Base-by-base conservation (phyloP, 2,797 vertebrate genomes). In the Threskiornis aethiopicus region DNA sequence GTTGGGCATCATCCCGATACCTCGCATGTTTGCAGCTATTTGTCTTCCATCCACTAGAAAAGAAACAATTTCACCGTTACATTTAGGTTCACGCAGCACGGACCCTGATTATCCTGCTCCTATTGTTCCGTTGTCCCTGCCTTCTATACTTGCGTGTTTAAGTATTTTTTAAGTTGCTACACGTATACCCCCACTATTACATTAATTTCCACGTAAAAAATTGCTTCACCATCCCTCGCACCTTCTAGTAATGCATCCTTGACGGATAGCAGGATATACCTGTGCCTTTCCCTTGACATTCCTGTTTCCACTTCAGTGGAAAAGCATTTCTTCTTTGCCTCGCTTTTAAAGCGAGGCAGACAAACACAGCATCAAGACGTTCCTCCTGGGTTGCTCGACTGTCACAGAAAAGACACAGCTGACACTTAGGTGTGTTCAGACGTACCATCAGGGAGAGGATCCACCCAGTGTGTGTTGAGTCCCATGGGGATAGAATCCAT, bases 401-500 rank as follows among this genome's bases (percentile, higher is more conserved):
- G 33, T 26, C 41, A 75, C 29, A 37, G 37, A 67, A 58, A 55
- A 39, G 8, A 57, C 64, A 83, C 15, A 87, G 41, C 8, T 76
- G 5, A 21, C 13, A 42, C 12, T 52, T 2, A 22, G 31, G 37
- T 17, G 31, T 33, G 67, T 37, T 67, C 72, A 91, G 33, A 72
- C 98, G 71, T 96, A 99, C 99, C 99, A 61, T 99, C 99, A 91
- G 99, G 99, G 89, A 99, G 98, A 28, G 99, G 99, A 98, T 99
- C 99, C 33, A 99, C 99, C 99, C 99, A 99, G 97, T 99, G 99
- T 67, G 99, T 99, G 96, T 99, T 99, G 95, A 99, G 99, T 35
- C 99, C 99, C 99, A 99, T 99, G 72, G 99, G 99, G 94, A 99
- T 99, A 62, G 99, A 99, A 97, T 99, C 99, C 99, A 99, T 99